phyloP scores from a whole-genome alignment of 2,113 vertebrate species.

The Rissa tridactyla region DNA sequence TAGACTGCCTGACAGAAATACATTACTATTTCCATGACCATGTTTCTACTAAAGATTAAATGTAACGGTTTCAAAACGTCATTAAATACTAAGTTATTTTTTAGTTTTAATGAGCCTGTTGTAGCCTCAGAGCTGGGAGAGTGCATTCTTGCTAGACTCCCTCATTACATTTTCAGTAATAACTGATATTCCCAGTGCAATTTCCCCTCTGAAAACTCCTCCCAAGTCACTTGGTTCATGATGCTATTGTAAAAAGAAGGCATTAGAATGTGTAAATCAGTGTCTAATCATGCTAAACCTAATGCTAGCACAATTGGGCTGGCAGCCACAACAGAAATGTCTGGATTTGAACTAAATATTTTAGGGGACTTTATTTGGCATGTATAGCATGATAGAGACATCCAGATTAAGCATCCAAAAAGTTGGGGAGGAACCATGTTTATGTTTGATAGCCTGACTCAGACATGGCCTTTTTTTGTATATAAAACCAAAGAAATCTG shows the following conservation, averaged over 20 bases:
- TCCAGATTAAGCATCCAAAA: background rate
- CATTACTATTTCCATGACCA: background rate
- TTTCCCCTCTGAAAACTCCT: constrained; percentile 21
- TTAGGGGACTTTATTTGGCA: background rate
- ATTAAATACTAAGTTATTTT: constrained; percentile 26
- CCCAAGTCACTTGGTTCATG: constrained; percentile 41
- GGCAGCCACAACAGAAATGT: background rate
- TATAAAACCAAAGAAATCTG: background rate
- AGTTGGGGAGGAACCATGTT: background rate
- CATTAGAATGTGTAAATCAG: background rate
- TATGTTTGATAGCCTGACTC: background rate
- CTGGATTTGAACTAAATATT: background rate
- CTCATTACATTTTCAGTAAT: constrained; percentile 27
- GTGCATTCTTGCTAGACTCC: constrained; percentile 5
- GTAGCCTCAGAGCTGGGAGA: background rate
- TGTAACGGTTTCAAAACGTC: background rate
- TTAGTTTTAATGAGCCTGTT: constrained; percentile 28
- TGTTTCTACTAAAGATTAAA: constrained; percentile 38
- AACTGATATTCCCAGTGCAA: constrained; percentile 9
- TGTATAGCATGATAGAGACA: background rate
- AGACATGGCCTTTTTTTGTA: background rate
- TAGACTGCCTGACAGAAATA: background rate
- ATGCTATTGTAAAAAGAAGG: constrained; percentile 1
- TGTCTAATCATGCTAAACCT: constrained; percentile 29
- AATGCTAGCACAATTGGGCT: background rate